phyloP scores from a whole-genome alignment of 2,113 vertebrate species.

The Hiodon alosoides region DNA sequence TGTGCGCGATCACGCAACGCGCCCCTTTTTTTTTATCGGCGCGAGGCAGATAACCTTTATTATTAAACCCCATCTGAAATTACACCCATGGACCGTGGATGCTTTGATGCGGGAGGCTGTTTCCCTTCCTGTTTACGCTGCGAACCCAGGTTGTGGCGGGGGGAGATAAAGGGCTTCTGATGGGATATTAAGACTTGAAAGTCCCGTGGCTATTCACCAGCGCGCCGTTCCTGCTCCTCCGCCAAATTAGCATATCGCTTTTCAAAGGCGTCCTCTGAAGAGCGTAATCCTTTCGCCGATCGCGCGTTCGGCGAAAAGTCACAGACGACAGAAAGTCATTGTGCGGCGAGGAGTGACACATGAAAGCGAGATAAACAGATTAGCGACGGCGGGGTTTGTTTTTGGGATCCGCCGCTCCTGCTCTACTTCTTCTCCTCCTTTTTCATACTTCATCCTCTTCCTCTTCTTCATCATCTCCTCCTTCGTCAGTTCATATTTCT shows the following conservation, averaged over 20 bases:
- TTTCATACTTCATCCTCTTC: conserved; percentile 35
- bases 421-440: conserved; percentile 48
- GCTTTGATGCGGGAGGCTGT: conserved; percentile 80
- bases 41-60: conserved; percentile 91
- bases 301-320: conserved; percentile 83
- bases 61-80: conserved; percentile 91
- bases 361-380: conserved; percentile 83
- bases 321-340: conserved; percentile 80
- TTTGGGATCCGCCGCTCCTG: conserved; percentile 38
- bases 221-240: conserved; percentile 88
- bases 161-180: conserved; percentile 92
- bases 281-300: conserved; percentile 81
- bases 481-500: too few relatives aligned
- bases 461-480: background rate
- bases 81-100: conserved; percentile 68
- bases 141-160: conserved; percentile 76
- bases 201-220: conserved; percentile 92
- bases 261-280: conserved; percentile 81
- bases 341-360: conserved; percentile 79
- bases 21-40: conserved; percentile 82
- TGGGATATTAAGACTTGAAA: conserved; percentile 89
- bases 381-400: conserved; percentile 75
- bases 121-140: conserved; percentile 85
- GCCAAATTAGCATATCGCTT: conserved; percentile 93
- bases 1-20: conserved; percentile 39